phyloP scores from a whole-genome alignment of 2,797 vertebrate species.

The Pangasius macronema region DNA sequence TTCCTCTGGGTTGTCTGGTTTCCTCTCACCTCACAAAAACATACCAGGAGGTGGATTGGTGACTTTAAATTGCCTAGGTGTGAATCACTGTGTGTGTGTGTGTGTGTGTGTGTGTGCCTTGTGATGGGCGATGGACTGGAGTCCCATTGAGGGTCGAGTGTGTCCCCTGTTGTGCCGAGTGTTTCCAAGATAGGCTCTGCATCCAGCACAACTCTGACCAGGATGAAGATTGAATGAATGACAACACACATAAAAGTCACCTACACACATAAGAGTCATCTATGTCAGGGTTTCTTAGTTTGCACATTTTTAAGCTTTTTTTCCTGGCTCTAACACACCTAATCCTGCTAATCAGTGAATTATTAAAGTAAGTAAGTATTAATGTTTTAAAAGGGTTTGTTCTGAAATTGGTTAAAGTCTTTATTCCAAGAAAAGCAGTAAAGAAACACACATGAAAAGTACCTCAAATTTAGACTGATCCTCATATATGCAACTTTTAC shows the following conservation, averaged over 20 bases:
- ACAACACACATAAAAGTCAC: background rate
- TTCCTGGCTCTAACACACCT: background rate
- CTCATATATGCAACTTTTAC: background rate
- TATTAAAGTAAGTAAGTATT: background rate
- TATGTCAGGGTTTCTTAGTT: background rate
- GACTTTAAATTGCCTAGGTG: background rate
- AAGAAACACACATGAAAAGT: background rate
- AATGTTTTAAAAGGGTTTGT: background rate
- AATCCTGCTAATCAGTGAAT: background rate
- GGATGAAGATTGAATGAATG: background rate
- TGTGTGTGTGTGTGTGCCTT: background rate
- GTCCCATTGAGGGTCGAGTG: background rate
- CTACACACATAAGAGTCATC: background rate
- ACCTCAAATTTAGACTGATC: background rate
- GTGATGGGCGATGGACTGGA: background rate
- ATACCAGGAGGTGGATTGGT: background rate
- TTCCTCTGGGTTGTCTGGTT: background rate
- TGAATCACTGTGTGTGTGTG: background rate
- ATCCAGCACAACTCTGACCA: background rate
- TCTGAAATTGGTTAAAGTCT: background rate
- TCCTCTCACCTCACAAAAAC: background rate
- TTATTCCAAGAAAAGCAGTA: background rate
- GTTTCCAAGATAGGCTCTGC: background rate
- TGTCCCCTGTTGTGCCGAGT: background rate
- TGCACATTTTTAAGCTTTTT: background rate